A percentile compares a stretch with the other conserved stretches of the same genome.
phyloP scores from a whole-genome alignment of 2,888 invertebrate genomes.

The Campaea margaritaria region DNA sequence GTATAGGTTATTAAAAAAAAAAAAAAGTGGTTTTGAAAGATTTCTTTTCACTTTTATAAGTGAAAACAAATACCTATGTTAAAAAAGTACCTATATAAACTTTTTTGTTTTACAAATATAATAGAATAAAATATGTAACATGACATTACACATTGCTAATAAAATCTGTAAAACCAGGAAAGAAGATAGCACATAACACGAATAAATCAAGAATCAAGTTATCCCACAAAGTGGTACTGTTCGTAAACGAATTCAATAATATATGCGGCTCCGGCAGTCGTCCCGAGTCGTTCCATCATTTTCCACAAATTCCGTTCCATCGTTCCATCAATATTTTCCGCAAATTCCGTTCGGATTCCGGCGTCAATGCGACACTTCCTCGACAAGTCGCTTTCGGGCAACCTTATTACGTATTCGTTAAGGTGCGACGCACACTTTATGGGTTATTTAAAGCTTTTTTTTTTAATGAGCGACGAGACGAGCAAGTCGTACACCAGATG shows the following conservation, averaged over 20 bases:
- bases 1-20: too few relatives aligned
- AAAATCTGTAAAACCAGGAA: too few relatives aligned
- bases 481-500: too few relatives aligned
- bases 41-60: too few relatives aligned
- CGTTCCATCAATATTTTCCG: conserved; percentile 6
- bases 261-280: conserved; percentile 29
- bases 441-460: neutral
- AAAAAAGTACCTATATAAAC: too few relatives aligned
- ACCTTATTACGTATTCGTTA: conserved; percentile 37
- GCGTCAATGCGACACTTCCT: conserved; percentile 41
- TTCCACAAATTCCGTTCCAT: conserved; percentile 37
- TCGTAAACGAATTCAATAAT: conserved; percentile 39
- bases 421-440: conserved; percentile 9
- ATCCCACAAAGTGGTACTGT: conserved; percentile 7
- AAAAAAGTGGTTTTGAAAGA: too few relatives aligned
- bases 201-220: neutral
- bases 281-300: conserved; percentile 23
- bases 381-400: conserved; percentile 16
- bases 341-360: conserved; percentile 40
- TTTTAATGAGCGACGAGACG: neutral
- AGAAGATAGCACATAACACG: too few relatives aligned
- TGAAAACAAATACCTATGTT: too few relatives aligned
- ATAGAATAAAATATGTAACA: too few relatives aligned
- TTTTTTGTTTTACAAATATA: too few relatives aligned
- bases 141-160: too few relatives aligned